Conservation (phyloP, 37 sponge, comb jelly and placozoan species). For the Oscarella lobularis region DNA sequence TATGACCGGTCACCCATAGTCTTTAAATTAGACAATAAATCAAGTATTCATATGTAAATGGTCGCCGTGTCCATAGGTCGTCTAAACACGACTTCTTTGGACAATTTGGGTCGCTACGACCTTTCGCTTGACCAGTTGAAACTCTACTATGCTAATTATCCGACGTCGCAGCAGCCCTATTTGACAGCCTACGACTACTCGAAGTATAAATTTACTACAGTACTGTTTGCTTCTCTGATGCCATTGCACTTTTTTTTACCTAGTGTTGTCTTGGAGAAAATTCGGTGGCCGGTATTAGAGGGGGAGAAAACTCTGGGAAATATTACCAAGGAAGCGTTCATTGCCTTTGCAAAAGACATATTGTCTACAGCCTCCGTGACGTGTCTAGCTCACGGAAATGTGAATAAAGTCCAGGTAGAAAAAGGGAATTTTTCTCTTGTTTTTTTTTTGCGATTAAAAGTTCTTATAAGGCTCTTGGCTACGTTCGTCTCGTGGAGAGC, state of each 20-base stretch:
- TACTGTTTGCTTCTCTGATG: background rate
- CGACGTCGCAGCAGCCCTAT: background rate
- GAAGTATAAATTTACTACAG: background rate
- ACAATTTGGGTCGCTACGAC: too few relatives aligned
- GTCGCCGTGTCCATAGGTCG: too few relatives aligned
- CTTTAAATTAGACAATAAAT: too few relatives aligned
- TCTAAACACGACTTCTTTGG: too few relatives aligned
- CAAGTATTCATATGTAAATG: too few relatives aligned
- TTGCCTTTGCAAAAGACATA: background rate
- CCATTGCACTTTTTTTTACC: too few relatives aligned
- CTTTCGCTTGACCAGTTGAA: background rate
- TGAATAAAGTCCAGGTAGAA: too few relatives aligned
- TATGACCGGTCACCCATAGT: too few relatives aligned
- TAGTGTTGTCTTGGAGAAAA: background rate
- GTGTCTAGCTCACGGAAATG: background rate
- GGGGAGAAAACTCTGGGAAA: background rate
- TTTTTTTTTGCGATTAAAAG: too few relatives aligned
- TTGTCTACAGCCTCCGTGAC: background rate
- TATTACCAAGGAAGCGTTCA: background rate
- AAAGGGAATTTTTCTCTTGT: too few relatives aligned
- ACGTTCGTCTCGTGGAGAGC: too few relatives aligned
- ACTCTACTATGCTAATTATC: background rate
- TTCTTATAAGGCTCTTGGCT: too few relatives aligned
- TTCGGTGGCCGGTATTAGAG: background rate
- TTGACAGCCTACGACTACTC: background rate